Percentiles rank a stretch among this genome's conserved stretches.
Conservation (phyloP, 2,888 invertebrate species). For the Plagodis pulveraria region DNA sequence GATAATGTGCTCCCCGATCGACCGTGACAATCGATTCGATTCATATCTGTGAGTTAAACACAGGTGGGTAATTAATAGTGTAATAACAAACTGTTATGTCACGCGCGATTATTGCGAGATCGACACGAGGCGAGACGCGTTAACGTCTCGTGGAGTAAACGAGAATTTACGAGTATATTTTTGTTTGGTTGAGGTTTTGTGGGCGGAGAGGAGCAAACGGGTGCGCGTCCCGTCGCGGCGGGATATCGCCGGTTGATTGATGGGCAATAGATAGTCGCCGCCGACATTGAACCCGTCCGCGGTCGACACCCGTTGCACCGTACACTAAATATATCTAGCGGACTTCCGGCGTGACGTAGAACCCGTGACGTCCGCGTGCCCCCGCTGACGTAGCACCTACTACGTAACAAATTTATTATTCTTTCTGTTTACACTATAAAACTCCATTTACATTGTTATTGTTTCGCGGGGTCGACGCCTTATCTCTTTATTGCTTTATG, state of each 20-base stretch:
- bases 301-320: conserved; percentile 45
- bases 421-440: conserved; percentile 82
- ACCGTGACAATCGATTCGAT: conserved; percentile 65
- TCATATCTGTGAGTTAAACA: conserved; percentile 54
- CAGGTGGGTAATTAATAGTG: conserved; percentile 57
- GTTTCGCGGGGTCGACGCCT: conserved; percentile 75
- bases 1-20: conserved; percentile 61
- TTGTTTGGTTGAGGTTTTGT: conserved; percentile 19
- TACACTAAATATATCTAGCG: conserved; percentile 76
- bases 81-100: conserved; percentile 54
- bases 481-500: conserved; percentile 76
- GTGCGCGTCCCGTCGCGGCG: conserved; percentile 30
- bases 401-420: conserved; percentile 73
- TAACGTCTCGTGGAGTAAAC: conserved; percentile 7
- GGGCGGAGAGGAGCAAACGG: conserved; percentile 28
- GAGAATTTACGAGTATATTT: conserved; percentile 22
- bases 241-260: conserved; percentile 68
- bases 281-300: conserved; percentile 80
- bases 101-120: conserved; percentile 48
- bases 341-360: conserved; percentile 81
- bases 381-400: conserved; percentile 66
- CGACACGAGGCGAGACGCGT: conserved; percentile 39
- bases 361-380: conserved; percentile 59
- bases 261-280: conserved; percentile 77
- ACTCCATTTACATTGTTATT: conserved; percentile 78